phyloP scores from a whole-genome alignment of 1,140 invertebrate species.

The Drosophila sproati region DNA sequence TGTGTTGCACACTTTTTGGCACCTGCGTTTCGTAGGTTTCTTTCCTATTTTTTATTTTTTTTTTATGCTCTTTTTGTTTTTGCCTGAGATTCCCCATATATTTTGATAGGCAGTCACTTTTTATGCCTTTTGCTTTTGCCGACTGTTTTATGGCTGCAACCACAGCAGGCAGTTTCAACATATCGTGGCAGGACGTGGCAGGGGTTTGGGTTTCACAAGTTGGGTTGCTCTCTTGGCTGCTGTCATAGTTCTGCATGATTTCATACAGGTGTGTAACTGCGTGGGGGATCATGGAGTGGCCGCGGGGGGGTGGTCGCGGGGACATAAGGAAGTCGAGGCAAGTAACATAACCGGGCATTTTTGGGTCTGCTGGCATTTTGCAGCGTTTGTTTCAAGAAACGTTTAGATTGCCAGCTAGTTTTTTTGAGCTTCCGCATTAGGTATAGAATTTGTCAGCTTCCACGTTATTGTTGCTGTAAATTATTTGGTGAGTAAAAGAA shows the following conservation, averaged over 20 bases:
- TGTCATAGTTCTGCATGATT: slow-evolving; percentile 75
- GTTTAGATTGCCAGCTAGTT: slow-evolving; percentile 80
- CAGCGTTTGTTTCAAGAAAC: slow-evolving; percentile 76
- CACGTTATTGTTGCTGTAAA: slow-evolving; percentile 58
- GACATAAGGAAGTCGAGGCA: slow-evolving; percentile 11
- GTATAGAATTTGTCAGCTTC: slow-evolving; percentile 46
- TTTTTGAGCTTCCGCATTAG: slow-evolving; percentile 46
- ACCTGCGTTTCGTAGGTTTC: slow-evolving; percentile 50
- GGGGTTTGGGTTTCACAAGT: neutral
- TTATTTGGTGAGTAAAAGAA: slow-evolving; percentile 29
- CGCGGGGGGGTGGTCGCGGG: neutral
- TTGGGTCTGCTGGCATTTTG: slow-evolving; percentile 37
- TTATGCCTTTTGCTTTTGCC: slow-evolving; percentile 64
- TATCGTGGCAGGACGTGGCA: slow-evolving; percentile 29
- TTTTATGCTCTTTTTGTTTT: slow-evolving; percentile 34
- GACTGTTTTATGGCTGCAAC: slow-evolving; percentile 74
- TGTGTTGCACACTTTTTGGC: slow-evolving; percentile 74
- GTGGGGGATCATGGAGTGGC: neutral
- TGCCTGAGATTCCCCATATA: slow-evolving; percentile 58
- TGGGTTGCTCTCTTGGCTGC: slow-evolving; percentile 46
- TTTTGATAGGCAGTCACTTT: slow-evolving; percentile 79
- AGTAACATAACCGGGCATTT: slow-evolving; percentile 71
- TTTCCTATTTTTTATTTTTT: slow-evolving; percentile 15
- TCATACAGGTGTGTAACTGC: slow-evolving; percentile 60
- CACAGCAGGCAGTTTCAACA: slow-evolving; percentile 65